These are phyloP conservation scores for Syritta pipiens DNA, from an alignment of 2,888 invertebrate species.

Conservation along the genomic window DNA sequence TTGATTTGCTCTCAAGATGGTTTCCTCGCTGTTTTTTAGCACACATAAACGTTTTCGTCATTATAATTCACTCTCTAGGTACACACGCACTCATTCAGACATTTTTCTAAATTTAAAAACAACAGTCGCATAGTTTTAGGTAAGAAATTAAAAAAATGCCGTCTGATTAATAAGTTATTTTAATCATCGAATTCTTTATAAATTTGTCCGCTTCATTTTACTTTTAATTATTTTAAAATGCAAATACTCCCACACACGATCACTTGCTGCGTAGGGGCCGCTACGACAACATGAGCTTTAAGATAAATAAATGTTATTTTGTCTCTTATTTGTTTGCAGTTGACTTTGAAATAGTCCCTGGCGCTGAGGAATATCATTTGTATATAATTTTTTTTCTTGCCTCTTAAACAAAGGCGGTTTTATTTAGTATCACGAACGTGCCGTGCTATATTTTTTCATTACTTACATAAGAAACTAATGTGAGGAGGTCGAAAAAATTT, in stretches of 20 bases:
- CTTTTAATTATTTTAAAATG: constrained; percentile 24
- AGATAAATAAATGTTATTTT: neutral
- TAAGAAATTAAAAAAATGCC: constrained; percentile 6
- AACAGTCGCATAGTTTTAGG: neutral
- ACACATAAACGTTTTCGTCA: neutral
- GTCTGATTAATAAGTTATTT: constrained; percentile 26
- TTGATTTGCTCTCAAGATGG: no score
- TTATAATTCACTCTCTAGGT: neutral
- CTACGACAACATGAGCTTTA: constrained; percentile 15
- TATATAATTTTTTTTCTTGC: no score
- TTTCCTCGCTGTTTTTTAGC: no score
- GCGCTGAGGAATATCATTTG: neutral
- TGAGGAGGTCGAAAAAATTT: no score
- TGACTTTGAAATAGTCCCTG: neutral
- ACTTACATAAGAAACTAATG: no score
- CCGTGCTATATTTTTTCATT: no score
- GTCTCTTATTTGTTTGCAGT: neutral
- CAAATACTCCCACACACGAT: constrained; percentile 18
- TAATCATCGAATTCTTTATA: constrained; percentile 12
- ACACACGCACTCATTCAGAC: neutral
- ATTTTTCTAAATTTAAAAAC: no score
- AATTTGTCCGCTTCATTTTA: constrained; percentile 24
- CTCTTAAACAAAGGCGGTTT: no score
- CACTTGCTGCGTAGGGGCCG: constrained; percentile 14
- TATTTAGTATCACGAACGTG: no score